phyloP scores from a whole-genome alignment of 2,797 vertebrate genomes.

The Semaprochilodus insignis region DNA sequence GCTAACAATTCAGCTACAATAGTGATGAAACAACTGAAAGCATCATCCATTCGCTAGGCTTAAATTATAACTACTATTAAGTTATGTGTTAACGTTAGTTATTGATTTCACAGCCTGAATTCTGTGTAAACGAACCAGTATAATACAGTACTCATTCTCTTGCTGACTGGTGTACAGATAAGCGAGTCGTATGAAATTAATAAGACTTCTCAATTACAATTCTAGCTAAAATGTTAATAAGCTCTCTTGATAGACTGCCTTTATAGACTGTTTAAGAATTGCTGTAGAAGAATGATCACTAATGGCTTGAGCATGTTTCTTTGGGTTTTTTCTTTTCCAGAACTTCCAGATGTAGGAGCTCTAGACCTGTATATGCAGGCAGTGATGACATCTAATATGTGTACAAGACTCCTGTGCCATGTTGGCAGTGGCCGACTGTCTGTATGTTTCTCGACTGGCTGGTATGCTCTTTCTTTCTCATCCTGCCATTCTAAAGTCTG shows the following conservation, averaged over 20 bases:
- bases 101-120: neutral
- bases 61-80: neutral
- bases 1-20: neutral
- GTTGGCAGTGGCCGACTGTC: slow-evolving; percentile 68
- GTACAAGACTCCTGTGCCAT: slow-evolving; percentile 80
- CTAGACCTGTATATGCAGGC: slow-evolving; percentile 13
- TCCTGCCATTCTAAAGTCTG: slow-evolving; percentile 56
- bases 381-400: slow-evolving; percentile 86
- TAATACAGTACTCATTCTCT: neutral
- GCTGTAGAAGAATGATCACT: neutral
- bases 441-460: slow-evolving; percentile 57
- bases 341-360: slow-evolving; percentile 36
- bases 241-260: no score
- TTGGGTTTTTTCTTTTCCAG: slow-evolving; percentile 3
- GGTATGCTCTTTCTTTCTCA: slow-evolving; percentile 50
- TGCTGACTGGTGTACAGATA: neutral
- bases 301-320: neutral
- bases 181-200: neutral
- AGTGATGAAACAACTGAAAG: neutral
- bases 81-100: neutral
- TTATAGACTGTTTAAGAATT: neutral
- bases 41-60: neutral
- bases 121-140: neutral
- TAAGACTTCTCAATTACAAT: neutral
- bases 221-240: neutral